Evolutionary conservation across 2,113 vertebrate genomes (phyloP).

Genomic region (Urocitellus parryii): DNA sequence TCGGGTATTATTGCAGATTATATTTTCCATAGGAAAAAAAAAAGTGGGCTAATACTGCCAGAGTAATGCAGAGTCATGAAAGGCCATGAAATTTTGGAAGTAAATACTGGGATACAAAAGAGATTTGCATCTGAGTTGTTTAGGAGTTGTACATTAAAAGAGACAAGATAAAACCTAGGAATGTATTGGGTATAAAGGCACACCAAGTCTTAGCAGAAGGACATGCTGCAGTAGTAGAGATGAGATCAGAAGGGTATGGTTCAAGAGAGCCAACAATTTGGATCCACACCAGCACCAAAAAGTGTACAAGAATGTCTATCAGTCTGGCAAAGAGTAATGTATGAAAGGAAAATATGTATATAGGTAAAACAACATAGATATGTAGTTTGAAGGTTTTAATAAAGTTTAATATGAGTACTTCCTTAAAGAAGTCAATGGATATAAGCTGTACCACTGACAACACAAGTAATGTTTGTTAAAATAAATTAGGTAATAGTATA

Average conservation of each 20-base stretch:
- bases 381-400: neutral
- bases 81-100: neutral
- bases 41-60: neutral
- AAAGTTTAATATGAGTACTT: neutral
- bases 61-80: neutral
- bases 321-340: neutral
- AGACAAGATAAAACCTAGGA: neutral
- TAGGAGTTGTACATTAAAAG: neutral
- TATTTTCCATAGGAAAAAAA: constrained; percentile 28
- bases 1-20: neutral
- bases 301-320: neutral
- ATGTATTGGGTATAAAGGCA: neutral
- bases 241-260: neutral
- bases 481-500: neutral
- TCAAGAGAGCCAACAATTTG: neutral
- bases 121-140: neutral
- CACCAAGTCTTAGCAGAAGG: neutral
- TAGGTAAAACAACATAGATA: neutral
- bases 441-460: neutral
- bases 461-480: neutral
- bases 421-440: neutral
- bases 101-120: neutral
- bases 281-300: neutral
- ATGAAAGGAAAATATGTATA: neutral
- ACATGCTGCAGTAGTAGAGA: neutral